A percentile compares a stretch with the other conserved stretches of the same genome.
phyloP scores from a whole-genome alignment of 1,140 invertebrate species.

The Contarinia nasturtii region DNA sequence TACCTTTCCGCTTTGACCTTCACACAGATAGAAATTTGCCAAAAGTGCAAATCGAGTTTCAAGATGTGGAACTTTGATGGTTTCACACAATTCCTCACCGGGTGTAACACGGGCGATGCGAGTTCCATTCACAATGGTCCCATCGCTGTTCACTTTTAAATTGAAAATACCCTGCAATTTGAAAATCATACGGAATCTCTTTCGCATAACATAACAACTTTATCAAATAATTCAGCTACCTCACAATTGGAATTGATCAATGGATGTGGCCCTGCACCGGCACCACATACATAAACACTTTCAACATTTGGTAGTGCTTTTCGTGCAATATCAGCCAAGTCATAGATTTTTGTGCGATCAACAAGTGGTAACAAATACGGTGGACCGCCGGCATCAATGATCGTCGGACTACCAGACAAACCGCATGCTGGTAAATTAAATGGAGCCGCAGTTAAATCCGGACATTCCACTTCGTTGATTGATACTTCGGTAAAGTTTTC shows the following conservation, averaged over 20 bases:
- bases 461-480: slow-evolving; percentile 64
- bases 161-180: slow-evolving; percentile 5
- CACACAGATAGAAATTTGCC: slow-evolving; percentile 61
- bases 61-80: slow-evolving; percentile 35
- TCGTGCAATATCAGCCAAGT: slow-evolving; percentile 39
- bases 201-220: too few species aligned
- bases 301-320: slow-evolving; percentile 27
- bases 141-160: background rate
- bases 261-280: slow-evolving; percentile 74
- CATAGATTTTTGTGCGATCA: slow-evolving; percentile 60
- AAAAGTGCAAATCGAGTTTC: slow-evolving; percentile 59
- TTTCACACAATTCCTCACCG: slow-evolving; percentile 21
- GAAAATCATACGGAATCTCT: too few species aligned
- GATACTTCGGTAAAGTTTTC: slow-evolving; percentile 48
- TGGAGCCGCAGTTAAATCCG: slow-evolving; percentile 56
- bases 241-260: slow-evolving; percentile 23
- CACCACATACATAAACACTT: slow-evolving; percentile 55
- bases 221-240: too few species aligned
- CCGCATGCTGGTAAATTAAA: slow-evolving; percentile 59
- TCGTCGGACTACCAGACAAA: slow-evolving; percentile 44
- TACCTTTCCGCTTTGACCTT: slow-evolving; percentile 62
- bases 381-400: slow-evolving; percentile 71
- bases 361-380: slow-evolving; percentile 56
- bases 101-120: background rate
- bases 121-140: background rate